Evolutionary conservation across 2,113 vertebrate species (phyloP).

Genomic region (Sphaerodactylus townsendi): DNA sequence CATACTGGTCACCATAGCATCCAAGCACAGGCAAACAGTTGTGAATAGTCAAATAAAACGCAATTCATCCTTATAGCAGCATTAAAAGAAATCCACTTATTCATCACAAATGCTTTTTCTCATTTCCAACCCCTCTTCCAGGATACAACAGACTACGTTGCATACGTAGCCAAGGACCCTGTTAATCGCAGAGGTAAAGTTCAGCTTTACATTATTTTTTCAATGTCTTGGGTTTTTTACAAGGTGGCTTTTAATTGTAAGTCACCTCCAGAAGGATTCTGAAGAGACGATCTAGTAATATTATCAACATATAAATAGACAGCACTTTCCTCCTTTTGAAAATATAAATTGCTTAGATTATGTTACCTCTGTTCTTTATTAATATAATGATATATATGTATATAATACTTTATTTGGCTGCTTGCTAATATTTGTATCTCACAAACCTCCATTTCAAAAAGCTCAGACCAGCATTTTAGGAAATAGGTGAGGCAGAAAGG

Average conservation of each 20-base stretch:
- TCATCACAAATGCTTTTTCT: constrained; percentile 11
- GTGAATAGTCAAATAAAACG: background rate
- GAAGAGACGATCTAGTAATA: too few species aligned
- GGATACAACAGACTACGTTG: constrained; percentile 96
- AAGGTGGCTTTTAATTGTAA: fast-evolving
- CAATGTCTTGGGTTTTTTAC: background rate
- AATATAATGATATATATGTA: background rate
- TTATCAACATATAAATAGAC: too few species aligned
- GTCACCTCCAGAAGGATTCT: too few species aligned
- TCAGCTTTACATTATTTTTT: constrained; percentile 20
- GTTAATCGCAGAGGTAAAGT: constrained; percentile 95
- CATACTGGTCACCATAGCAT: background rate
- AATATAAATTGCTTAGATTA: background rate
- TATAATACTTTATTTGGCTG: background rate
- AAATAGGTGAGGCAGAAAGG: background rate
- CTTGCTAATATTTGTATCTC: background rate
- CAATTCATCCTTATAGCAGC: constrained; percentile 19
- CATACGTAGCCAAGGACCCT: constrained; percentile 97
- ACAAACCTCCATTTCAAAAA: background rate
- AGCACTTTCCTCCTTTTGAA: background rate
- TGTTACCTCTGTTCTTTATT: background rate
- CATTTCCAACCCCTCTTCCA: constrained; percentile 60
- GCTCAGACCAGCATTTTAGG: background rate
- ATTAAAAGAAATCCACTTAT: constrained; percentile 21
- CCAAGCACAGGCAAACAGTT: background rate